phyloP scores from a whole-genome alignment of 1,140 invertebrate genomes.

The Himalopsyche phryganea region DNA sequence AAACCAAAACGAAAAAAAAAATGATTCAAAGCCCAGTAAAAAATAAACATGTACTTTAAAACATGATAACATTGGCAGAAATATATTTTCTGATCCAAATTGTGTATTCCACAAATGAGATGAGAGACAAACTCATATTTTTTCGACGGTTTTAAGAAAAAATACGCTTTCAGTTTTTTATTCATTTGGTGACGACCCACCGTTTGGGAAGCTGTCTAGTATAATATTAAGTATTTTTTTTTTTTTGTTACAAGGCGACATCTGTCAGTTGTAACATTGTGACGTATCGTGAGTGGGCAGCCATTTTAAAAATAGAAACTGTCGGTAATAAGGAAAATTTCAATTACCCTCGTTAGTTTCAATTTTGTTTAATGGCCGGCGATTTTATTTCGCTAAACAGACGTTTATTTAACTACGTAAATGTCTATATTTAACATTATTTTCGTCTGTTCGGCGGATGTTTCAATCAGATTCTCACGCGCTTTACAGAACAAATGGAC shows the following conservation, averaged over 20 bases:
- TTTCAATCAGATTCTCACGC: not conserved
- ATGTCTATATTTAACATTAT: not conserved
- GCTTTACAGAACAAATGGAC: too few relatives aligned
- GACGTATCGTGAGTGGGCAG: not conserved
- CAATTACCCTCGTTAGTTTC: constrained; percentile 19
- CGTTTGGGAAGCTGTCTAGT: not conserved
- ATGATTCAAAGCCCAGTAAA: too few relatives aligned
- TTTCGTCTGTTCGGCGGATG: not conserved
- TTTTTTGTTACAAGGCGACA: too few relatives aligned
- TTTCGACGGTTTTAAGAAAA: too few relatives aligned
- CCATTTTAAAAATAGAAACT: constrained; percentile 12
- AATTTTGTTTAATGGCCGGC: constrained; percentile 5
- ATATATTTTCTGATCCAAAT: too few relatives aligned
- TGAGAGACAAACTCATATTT: too few relatives aligned
- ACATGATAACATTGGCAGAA: too few relatives aligned
- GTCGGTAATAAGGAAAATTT: constrained; percentile 21
- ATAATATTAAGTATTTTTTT: too few relatives aligned
- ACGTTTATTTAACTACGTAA: not conserved
- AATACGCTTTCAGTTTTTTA: not conserved
- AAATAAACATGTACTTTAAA: too few relatives aligned
- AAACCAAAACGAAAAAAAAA: too few relatives aligned
- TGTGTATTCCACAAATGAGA: too few relatives aligned
- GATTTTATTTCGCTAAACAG: constrained; percentile 5
- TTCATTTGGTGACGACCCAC: not conserved
- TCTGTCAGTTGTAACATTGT: too few relatives aligned